Evolutionary conservation across 1,140 invertebrate genomes (phyloP), one percentile per base, ranked within the genome.

Genomic region (Trichonephila clavipes): DNA sequence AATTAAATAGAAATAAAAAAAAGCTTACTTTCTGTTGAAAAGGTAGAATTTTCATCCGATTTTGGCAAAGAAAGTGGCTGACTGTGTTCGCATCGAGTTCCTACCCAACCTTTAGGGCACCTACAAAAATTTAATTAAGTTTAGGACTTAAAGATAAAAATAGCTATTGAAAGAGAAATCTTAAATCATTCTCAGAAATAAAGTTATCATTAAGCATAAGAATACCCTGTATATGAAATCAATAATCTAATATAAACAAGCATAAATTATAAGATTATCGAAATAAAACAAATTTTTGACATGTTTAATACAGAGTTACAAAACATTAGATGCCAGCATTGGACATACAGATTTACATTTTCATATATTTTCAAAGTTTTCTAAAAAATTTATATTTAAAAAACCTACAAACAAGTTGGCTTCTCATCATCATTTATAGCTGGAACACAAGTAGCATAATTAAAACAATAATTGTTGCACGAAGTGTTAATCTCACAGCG

Each of bases 401-500:
- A 66, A 18, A 95, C 96, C 96, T 95, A 97, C 96, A 96, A 88
- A 95, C 96, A 96, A 83, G 94, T 95, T 16, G 96, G 96, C 62
- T 69, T 64, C 77, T 81, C 89, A 86, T 92, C 66, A 81, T 93
- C 77, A 72, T 94, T 83, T 10, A 94, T 19, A 59, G 88, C 34
- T 44, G 92, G 94, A 28, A 95, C 95, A 94, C 97, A 97, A 16
- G 96, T 96, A 51, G 96, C 97, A 51, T 96, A 96, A 95, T 97
- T 97, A 90, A 96, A 95, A 95, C 97, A 97, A 94, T 96, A 96
- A 62, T 95, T 94, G 6, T 95, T 95, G 94, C 97, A 97, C 40
- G 95, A 95, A 3, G 96, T 96, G 6, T 95, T 96, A 18, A 95
- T 94, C 40, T 96, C 95, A 94, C 97, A 97, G 59, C 96, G 95